These are phyloP conservation scores for Aramus guarauna DNA, from an alignment of 2,113 vertebrate genomes.

Conservation along the genomic window DNA sequence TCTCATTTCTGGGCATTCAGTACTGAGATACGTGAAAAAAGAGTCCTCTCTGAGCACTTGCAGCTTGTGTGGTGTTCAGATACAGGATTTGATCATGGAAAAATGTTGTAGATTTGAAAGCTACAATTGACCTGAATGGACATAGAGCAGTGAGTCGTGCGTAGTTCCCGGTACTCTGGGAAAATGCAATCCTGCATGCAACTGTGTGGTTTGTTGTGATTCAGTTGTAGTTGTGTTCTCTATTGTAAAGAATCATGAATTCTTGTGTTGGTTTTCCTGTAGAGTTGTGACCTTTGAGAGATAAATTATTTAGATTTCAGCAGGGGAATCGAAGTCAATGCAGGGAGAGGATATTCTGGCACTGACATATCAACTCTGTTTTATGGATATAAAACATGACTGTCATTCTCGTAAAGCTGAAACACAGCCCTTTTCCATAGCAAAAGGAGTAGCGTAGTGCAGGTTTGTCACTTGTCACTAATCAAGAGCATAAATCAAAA, in stretches of 20 bases:
- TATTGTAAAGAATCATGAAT: neutral
- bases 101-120: neutral
- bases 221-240: neutral
- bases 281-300: neutral
- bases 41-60: neutral
- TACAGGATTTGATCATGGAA: neutral
- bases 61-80: neutral
- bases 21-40: neutral
- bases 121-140: rapidly evolving
- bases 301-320: neutral
- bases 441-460: neutral
- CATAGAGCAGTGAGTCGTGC: neutral
- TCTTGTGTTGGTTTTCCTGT: neutral
- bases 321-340: neutral
- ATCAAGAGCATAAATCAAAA: neutral
- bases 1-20: neutral
- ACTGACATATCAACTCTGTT: neutral
- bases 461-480: neutral
- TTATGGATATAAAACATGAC: neutral
- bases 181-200: rapidly evolving
- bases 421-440: neutral
- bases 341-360: neutral
- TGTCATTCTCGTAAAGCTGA: neutral
- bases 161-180: neutral
- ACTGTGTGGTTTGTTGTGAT: neutral